These are phyloP conservation scores for Jacana jacana DNA, from an alignment of 2,113 vertebrate genomes.

Conservation along the genomic window DNA sequence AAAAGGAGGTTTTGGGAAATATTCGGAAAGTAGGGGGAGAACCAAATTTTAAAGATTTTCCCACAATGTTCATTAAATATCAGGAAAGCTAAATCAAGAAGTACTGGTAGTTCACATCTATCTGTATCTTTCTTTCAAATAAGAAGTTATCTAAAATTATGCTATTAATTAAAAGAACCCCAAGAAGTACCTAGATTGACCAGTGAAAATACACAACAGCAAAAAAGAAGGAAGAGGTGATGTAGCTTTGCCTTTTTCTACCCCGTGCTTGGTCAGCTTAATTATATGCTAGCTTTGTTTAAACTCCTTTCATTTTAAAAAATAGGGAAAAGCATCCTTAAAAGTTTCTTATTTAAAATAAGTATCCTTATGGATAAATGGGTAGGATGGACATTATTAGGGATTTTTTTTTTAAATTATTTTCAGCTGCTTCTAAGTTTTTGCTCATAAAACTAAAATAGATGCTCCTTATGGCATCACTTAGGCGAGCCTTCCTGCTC, in stretches of 20 bases:
- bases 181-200: background rate
- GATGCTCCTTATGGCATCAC: background rate
- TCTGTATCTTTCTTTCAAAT: background rate
- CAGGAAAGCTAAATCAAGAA: background rate
- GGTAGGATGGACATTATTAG: background rate
- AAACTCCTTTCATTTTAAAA: background rate
- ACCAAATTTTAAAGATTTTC: background rate
- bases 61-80: background rate
- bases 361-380: background rate
- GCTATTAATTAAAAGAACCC: background rate
- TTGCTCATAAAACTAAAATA: background rate
- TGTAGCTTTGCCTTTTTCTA: background rate
- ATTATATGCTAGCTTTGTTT: background rate
- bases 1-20: background rate
- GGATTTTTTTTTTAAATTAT: background rate
- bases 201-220: background rate
- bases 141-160: background rate
- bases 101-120: background rate
- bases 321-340: rapidly evolving
- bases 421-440: background rate
- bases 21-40: background rate
- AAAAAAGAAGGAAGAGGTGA: background rate
- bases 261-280: background rate
- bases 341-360: background rate
- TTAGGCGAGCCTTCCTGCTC: background rate